These are phyloP conservation scores for Neolamprologus devosi DNA, from an alignment of 2,113 vertebrate genomes.

Conservation along the genomic window DNA sequence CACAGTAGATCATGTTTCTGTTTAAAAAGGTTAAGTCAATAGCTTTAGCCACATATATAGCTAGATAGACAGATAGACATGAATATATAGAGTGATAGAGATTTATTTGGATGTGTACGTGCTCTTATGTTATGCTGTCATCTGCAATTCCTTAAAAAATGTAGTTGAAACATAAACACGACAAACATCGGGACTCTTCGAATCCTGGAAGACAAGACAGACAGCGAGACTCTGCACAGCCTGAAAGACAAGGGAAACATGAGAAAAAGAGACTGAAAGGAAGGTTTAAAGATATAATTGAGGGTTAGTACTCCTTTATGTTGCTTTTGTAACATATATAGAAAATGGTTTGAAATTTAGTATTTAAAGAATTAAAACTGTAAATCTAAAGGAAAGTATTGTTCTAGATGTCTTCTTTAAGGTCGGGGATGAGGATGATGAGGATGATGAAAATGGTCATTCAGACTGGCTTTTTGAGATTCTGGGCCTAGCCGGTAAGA, in stretches of 20 bases:
- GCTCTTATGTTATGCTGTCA: background rate
- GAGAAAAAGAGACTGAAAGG: background rate
- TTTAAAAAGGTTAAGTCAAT: background rate
- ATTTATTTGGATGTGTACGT: background rate
- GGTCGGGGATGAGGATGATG: conserved; percentile 24
- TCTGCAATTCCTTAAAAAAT: background rate
- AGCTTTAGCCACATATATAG: background rate
- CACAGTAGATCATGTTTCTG: background rate
- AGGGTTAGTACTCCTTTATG: conserved; percentile 14
- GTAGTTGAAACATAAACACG: conserved; percentile 29
- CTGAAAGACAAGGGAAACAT: background rate
- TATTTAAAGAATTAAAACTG: background rate
- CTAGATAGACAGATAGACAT: background rate
- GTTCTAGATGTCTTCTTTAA: conserved; percentile 28
- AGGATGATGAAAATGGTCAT: background rate
- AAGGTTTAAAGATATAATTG: conserved; percentile 2
- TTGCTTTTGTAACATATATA: background rate
- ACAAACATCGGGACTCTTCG: background rate
- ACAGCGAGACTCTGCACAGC: background rate
- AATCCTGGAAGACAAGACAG: background rate
- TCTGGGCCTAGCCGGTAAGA: conserved; percentile 49
- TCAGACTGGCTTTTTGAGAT: conserved; percentile 60
- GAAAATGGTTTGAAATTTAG: background rate
- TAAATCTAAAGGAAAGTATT: background rate
- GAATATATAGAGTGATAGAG: background rate